Evolutionary conservation across 2,888 invertebrate genomes (phyloP), one percentile per base, ranked within the genome.

Genomic region (Drosophila bunnanda): DNA sequence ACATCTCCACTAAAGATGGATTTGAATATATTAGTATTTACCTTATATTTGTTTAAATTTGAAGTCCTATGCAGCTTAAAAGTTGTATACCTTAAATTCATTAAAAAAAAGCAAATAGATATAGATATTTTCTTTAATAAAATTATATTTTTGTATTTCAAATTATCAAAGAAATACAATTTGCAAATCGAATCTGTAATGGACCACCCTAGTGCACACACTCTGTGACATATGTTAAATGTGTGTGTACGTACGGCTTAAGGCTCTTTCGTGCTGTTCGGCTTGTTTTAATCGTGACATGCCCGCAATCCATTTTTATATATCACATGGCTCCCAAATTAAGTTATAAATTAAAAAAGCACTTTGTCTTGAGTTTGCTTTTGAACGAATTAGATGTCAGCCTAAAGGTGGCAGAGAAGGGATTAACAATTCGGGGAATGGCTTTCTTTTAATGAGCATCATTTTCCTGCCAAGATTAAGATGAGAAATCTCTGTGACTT

Each of bases 281-380:
- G 41, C 75, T 54, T 56, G 70, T 67, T 67, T 67, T 67, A 67
- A 67, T 67, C 67, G 73, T 71, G 77, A 64, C 71, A 71, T 65
- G 64, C 59, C 75, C 64, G 64, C 77, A 70, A 75, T 75, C 41
- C 64, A 41, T 38, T 58, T 58, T 58, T 62, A 69, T 60, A 60
- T 66, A 52, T 58, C 22, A 34, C 66, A 61, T 61, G 77, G 71
- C 57, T 71, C 58, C 66, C 77, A 77, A 76, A 76, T 76, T 77
- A 77, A 77, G 77, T 77, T 77, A 76, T 76, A 76, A 76, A 76
- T 76, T 77, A 72, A 76, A 71, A 77, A 66, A 77, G 66, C 76
- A 76, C 77, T 76, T 76, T 75, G 70, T 64, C 64, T 76, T 59
- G 28, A 17, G 58, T 55, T 62, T 62, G 58, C 58, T 56, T 69